These are phyloP conservation scores for Drosophila eohydei DNA, from an alignment of 2,888 invertebrate species.

Conservation along the genomic window DNA sequence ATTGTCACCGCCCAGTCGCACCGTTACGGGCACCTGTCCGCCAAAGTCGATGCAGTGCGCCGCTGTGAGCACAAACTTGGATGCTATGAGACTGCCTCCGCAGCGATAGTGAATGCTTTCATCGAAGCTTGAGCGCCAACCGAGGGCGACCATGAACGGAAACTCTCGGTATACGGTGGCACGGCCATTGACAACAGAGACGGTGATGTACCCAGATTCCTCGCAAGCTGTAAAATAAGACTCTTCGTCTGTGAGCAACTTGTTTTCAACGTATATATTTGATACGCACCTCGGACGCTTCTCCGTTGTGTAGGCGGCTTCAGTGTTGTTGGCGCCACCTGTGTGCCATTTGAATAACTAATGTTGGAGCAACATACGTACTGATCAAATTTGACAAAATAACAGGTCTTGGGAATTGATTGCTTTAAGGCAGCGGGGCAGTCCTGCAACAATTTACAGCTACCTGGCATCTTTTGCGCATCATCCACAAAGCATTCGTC, in stretches of 20 bases:
- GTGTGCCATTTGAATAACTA: constrained; percentile 6
- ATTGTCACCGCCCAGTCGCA: constrained; percentile 74
- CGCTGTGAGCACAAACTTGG: constrained; percentile 74
- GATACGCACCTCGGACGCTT: constrained; percentile 64
- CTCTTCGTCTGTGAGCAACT: not conserved
- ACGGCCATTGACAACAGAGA: constrained; percentile 30
- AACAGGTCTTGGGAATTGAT: constrained; percentile 76
- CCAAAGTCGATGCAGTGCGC: constrained; percentile 74
- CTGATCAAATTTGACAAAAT: constrained; percentile 78
- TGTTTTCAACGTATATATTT: too few relatives aligned
- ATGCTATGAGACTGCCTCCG: constrained; percentile 73
- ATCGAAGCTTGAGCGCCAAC: constrained; percentile 64
- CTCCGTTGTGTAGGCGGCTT: constrained; percentile 29
- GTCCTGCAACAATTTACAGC: constrained; percentile 66
- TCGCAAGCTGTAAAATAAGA: constrained; percentile 36
- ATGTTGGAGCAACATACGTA: constrained; percentile 68
- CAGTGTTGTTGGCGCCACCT: not conserved
- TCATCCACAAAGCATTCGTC: constrained; percentile 72
- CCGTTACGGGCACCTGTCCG: constrained; percentile 53
- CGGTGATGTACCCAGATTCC: not conserved
- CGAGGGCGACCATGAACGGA: constrained; percentile 73
- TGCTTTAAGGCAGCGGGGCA: constrained; percentile 65
- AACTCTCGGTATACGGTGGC: constrained; percentile 47
- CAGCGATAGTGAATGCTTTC: constrained; percentile 67
- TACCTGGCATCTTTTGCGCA: constrained; percentile 39